Evolutionary conservation across 2,113 vertebrate species (phyloP).

Genomic region (Plestiodon gilberti): DNA sequence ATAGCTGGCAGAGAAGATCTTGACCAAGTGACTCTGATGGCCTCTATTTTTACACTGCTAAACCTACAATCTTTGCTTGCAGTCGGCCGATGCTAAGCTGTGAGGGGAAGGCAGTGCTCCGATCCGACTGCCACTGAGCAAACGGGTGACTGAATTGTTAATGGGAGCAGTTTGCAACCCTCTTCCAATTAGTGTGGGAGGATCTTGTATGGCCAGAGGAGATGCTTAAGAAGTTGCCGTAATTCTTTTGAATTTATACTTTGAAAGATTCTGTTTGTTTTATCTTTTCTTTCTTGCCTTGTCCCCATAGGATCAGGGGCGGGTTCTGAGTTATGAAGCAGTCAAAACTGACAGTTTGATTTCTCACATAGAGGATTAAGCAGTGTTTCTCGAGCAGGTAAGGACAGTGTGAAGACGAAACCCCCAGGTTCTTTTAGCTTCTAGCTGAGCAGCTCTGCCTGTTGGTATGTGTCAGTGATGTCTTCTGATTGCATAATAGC

Average conservation of each 20-base stretch:
- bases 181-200: fast-evolving
- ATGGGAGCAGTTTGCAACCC: not conserved
- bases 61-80: not conserved
- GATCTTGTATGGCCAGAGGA: not conserved
- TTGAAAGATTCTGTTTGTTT: conserved; percentile 11
- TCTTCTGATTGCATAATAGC: not conserved
- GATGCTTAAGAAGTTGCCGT: not conserved
- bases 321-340: not conserved
- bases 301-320: no score
- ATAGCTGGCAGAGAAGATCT: not conserved
- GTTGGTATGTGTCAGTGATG: not conserved
- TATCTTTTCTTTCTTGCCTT: not conserved
- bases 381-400: conserved; percentile 55
- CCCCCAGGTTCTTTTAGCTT: conserved; percentile 33
- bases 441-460: conserved; percentile 38
- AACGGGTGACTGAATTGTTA: fast-evolving
- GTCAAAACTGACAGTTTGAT: not conserved
- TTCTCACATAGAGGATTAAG: conserved; percentile 37
- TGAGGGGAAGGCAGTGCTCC: not conserved
- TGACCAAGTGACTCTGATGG: fast-evolving
- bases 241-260: not conserved
- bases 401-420: conserved; percentile 13
- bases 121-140: not conserved
- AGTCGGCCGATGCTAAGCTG: no score
- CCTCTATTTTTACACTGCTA: not conserved